Percentiles rank a stretch among this genome's conserved stretches.
phyloP scores from a whole-genome alignment of 1,140 invertebrate species.

The Ephestia elutella region DNA sequence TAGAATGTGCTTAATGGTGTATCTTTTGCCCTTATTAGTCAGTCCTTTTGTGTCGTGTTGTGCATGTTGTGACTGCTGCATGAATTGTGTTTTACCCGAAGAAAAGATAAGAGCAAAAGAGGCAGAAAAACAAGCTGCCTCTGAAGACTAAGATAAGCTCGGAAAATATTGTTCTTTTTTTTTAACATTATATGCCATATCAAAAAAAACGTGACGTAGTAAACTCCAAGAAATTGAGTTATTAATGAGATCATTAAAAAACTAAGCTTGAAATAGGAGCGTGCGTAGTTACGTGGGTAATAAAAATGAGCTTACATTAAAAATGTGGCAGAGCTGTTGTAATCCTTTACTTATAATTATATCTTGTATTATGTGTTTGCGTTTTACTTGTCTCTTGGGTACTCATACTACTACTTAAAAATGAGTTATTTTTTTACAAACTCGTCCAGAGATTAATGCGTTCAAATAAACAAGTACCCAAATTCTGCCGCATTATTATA shows the following conservation, averaged over 20 bases:
- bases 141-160: no score
- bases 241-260: no score
- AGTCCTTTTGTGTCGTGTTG: conserved; percentile 12
- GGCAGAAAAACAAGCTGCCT: no score
- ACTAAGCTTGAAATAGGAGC: neutral
- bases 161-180: no score
- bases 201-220: no score
- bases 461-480: no score
- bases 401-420: no score
- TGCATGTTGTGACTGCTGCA: conserved; percentile 11
- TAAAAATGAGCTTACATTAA: neutral
- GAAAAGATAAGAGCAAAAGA: neutral
- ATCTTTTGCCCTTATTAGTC: conserved; percentile 7
- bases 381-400: conserved; percentile 1
- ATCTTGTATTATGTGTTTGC: neutral
- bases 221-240: no score
- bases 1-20: conserved; percentile 7
- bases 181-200: no score
- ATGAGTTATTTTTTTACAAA: no score
- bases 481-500: no score
- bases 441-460: no score
- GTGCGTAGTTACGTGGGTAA: neutral
- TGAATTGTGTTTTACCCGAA: neutral
- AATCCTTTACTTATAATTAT: neutral
- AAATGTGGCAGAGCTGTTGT: neutral